Conservation (phyloP, 2,797 vertebrate genomes). For the Xerus rutilus region DNA sequence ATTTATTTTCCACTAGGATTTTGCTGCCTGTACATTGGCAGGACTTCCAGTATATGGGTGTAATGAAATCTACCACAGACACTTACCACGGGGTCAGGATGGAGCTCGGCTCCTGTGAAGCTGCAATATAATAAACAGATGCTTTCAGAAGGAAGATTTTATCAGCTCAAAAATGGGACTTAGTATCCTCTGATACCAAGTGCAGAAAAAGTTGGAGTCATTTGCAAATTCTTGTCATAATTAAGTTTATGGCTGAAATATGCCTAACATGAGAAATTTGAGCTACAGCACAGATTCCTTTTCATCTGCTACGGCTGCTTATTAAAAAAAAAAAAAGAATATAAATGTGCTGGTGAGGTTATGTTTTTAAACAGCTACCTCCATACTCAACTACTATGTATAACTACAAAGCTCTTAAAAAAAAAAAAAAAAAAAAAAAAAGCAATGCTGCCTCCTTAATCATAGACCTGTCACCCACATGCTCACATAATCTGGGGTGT, state of each 20-base stretch:
- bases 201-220: slow-evolving; percentile 82
- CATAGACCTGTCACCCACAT: background rate
- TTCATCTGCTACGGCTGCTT: slow-evolving; percentile 66
- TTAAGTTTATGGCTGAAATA: slow-evolving; percentile 87
- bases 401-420: too few species aligned
- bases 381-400: too few species aligned
- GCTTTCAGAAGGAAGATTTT: slow-evolving; percentile 92
- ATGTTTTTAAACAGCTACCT: background rate
- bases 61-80: slow-evolving; percentile 99
- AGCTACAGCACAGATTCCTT: slow-evolving; percentile 72
- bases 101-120: slow-evolving; percentile 93
- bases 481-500: background rate
- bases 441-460: background rate
- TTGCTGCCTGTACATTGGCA: slow-evolving; percentile 99
- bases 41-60: slow-evolving; percentile 97
- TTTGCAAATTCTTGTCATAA: slow-evolving; percentile 86
- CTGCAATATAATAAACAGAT: slow-evolving; percentile 97
- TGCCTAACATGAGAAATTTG: slow-evolving; percentile 83
- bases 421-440: too few species aligned
- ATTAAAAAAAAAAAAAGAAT: slow-evolving; percentile 32
- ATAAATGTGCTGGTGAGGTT: slow-evolving; percentile 52
- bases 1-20: slow-evolving; percentile 99
- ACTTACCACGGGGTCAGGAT: slow-evolving; percentile 98
- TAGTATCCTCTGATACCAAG: slow-evolving; percentile 84
- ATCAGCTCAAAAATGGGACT: slow-evolving; percentile 89